phyloP scores from a whole-genome alignment of 2,113 vertebrate species.

The Chauna torquata region DNA sequence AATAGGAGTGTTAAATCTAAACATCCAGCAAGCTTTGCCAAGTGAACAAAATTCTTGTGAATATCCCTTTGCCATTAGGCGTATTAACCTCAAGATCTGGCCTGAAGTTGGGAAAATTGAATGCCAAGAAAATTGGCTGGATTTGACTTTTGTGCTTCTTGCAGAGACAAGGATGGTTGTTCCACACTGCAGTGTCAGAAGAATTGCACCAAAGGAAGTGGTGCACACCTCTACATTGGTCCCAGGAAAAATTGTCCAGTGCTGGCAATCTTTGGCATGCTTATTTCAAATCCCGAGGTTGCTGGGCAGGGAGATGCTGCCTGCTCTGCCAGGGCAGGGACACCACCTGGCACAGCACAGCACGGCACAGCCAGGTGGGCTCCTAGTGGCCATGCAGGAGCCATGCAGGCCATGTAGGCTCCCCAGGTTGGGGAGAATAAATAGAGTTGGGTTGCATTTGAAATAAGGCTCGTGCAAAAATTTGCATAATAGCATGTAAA shows the following conservation, averaged over 20 bases:
- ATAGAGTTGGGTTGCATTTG: neutral
- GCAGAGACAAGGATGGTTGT: neutral
- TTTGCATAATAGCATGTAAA: slow-evolving; percentile 54
- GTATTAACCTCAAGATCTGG: neutral
- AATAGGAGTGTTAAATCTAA: neutral
- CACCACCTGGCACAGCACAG: neutral
- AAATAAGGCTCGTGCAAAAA: neutral
- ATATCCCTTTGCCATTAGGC: neutral
- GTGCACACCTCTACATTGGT: neutral
- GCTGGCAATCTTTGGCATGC: neutral
- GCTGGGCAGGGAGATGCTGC: neutral
- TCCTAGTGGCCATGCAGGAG: neutral
- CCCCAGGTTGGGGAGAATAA: neutral
- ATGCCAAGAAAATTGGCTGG: neutral
- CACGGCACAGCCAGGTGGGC: neutral
- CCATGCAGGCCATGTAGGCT: too few species aligned
- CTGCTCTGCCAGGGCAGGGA: neutral
- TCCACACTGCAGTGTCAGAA: accelerated
- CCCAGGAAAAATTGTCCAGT: neutral
- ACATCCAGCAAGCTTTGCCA: neutral
- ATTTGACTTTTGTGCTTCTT: neutral
- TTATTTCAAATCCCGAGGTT: neutral
- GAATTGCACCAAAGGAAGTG: neutral
- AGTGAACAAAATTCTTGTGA: neutral
- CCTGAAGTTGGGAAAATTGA: neutral